Evolutionary conservation across 2,888 invertebrate species (phyloP).

Genomic region (Erebia epiphron): DNA sequence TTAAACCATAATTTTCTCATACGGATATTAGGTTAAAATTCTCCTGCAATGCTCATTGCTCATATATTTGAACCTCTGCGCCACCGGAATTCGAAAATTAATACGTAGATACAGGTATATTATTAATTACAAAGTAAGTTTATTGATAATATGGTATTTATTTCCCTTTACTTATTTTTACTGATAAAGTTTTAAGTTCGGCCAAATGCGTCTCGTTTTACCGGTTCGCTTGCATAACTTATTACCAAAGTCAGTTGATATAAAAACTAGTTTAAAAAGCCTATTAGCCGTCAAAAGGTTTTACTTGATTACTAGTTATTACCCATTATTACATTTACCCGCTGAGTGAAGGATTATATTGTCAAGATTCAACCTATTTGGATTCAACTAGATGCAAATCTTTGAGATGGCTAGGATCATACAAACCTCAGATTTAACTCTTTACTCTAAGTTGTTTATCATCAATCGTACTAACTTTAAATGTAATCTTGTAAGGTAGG

Average conservation of each 20-base stretch:
- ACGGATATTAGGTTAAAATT: background rate
- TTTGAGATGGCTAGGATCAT: background rate
- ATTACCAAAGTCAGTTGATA: background rate
- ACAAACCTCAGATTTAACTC: no score
- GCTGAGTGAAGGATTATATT: background rate
- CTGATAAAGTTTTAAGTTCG: slow-evolving; percentile 1
- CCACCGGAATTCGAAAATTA: background rate
- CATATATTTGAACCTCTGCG: background rate
- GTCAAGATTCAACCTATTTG: background rate
- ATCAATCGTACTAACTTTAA: no score
- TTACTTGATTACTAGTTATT: background rate
- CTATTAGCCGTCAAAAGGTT: background rate
- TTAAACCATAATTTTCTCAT: no score
- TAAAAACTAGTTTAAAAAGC: slow-evolving; percentile 14
- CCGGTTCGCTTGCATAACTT: slow-evolving; percentile 13
- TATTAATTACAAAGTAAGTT: background rate
- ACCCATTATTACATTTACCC: background rate
- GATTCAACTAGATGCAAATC: background rate
- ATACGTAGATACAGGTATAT: background rate
- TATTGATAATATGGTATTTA: background rate
- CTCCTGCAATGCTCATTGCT: background rate
- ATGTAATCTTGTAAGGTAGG: no score
- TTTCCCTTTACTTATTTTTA: background rate
- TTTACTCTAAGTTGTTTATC: no score
- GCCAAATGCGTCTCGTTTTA: slow-evolving; percentile 1